phyloP scores from a whole-genome alignment of 2,113 vertebrate genomes.

The Montifringilla adamsi region DNA sequence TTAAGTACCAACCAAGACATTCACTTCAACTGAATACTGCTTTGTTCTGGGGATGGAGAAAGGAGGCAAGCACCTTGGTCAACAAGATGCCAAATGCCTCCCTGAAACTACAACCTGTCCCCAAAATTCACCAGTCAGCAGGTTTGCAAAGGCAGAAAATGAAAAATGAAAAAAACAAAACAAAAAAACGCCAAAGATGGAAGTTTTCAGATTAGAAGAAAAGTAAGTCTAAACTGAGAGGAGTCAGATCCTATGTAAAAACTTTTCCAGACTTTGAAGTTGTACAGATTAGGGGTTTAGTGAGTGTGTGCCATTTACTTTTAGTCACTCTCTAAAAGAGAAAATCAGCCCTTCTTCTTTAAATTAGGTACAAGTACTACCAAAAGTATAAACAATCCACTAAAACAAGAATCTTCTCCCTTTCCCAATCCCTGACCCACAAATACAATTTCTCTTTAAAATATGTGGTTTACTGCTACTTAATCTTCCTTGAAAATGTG shows the following conservation, averaged over 20 bases:
- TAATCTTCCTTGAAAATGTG: not conserved
- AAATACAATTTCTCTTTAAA: not conserved
- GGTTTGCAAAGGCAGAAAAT: not conserved
- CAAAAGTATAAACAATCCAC: not conserved
- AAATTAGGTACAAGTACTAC: not conserved
- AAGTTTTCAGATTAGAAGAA: constrained; percentile 17
- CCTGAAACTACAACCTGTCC: constrained; percentile 9
- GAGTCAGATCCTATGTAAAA: not conserved
- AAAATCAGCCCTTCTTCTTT: not conserved
- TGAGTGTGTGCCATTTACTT: not conserved
- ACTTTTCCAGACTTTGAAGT: constrained; percentile 48
- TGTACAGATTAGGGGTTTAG: not conserved
- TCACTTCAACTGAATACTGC: not conserved
- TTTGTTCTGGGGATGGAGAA: not conserved
- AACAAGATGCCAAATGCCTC: not conserved
- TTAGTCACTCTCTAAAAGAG: not conserved
- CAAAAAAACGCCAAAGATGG: not conserved
- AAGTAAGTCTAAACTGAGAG: not conserved
- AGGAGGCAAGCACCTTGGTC: not conserved
- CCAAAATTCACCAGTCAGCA: constrained; percentile 22
- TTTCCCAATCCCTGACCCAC: not conserved
- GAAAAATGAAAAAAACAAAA: not conserved
- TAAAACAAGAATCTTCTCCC: not conserved
- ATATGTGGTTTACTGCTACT: not conserved
- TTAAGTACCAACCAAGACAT: not conserved